These are phyloP conservation scores for Campoplex nolae DNA, from an alignment of 2,888 invertebrate species.

Conservation along the genomic window DNA sequence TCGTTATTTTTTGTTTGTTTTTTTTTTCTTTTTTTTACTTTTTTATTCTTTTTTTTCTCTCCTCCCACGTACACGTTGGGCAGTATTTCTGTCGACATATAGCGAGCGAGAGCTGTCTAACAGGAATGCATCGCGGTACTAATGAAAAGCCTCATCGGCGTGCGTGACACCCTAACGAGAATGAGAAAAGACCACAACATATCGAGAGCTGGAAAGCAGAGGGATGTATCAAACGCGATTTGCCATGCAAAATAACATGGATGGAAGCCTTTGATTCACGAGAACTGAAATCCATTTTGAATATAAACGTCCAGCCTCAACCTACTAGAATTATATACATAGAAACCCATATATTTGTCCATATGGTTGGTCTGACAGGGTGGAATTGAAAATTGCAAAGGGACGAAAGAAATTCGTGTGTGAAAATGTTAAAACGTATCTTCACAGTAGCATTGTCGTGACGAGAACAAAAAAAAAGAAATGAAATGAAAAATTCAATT, in stretches of 20 bases:
- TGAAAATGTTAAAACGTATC: slow-evolving; percentile 31
- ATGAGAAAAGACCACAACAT: slow-evolving; percentile 59
- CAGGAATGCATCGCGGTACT: slow-evolving; percentile 83
- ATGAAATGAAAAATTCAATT: slow-evolving; percentile 36
- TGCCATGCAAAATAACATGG: background rate
- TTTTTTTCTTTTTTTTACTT: slow-evolving; percentile 47
- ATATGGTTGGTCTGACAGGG: slow-evolving; percentile 74
- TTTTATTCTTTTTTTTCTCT: slow-evolving; percentile 59
- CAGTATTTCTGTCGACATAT: slow-evolving; percentile 62
- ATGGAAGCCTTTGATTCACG: background rate
- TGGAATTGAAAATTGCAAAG: slow-evolving; percentile 80
- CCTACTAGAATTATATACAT: slow-evolving; percentile 26
- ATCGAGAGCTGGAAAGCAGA: slow-evolving; percentile 34
- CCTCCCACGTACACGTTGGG: slow-evolving; percentile 54
- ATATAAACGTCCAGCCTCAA: background rate
- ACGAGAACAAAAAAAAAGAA: background rate
- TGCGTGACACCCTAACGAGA: slow-evolving; percentile 83
- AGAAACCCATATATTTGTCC: slow-evolving; percentile 20
- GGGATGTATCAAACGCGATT: slow-evolving; percentile 32
- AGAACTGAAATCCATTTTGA: background rate
- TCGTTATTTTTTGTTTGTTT: slow-evolving; percentile 63
- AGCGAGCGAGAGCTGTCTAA: slow-evolving; percentile 78
- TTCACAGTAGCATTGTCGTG: background rate
- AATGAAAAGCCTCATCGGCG: slow-evolving; percentile 84
- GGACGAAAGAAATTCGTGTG: slow-evolving; percentile 63